Evolutionary conservation across 35 echinoderm and acorn worm genomes (phyloP).

Genomic region (Holothuria glaberrima): DNA sequence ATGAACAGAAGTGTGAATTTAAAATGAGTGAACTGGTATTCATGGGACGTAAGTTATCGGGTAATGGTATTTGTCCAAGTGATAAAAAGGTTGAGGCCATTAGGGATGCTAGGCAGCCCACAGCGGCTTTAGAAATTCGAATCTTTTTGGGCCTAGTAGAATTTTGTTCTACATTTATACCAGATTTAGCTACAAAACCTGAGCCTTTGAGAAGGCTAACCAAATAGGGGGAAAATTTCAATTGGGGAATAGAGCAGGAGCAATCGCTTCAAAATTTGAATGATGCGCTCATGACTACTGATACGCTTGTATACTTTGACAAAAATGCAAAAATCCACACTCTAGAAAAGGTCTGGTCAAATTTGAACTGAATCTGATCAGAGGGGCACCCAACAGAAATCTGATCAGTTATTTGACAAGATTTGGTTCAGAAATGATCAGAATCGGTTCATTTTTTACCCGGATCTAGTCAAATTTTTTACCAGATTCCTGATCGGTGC

Average conservation of each 20-base stretch:
- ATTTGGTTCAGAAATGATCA: too few relatives aligned
- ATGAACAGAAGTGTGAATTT: slow-evolving; percentile 66
- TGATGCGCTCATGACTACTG: slow-evolving; percentile 40
- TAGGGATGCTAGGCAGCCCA: slow-evolving; percentile 45
- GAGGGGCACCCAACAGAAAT: too few relatives aligned
- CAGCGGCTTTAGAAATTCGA: slow-evolving; percentile 48
- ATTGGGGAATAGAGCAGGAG: slow-evolving; percentile 45
- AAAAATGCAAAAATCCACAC: slow-evolving; percentile 27
- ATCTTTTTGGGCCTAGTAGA: slow-evolving; percentile 71
- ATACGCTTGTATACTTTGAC: slow-evolving; percentile 70
- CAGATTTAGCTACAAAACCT: slow-evolving; percentile 67
- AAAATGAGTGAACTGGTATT: slow-evolving; percentile 59
- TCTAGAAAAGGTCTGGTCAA: too few relatives aligned
- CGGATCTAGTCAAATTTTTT: too few relatives aligned
- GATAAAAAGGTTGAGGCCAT: slow-evolving; percentile 51
- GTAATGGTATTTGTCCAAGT: slow-evolving; percentile 55
- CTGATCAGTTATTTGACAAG: too few relatives aligned
- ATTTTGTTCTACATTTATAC: slow-evolving; percentile 63
- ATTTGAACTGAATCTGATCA: too few relatives aligned
- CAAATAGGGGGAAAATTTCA: slow-evolving; percentile 50
- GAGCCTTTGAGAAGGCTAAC: slow-evolving; percentile 68
- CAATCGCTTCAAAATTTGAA: slow-evolving; percentile 57
- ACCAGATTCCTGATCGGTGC: too few relatives aligned
- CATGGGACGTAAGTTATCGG: slow-evolving; percentile 54
- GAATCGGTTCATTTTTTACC: too few relatives aligned